Evolutionary conservation across 2,113 vertebrate species (phyloP).

Genomic region (Anhinga anhinga): DNA sequence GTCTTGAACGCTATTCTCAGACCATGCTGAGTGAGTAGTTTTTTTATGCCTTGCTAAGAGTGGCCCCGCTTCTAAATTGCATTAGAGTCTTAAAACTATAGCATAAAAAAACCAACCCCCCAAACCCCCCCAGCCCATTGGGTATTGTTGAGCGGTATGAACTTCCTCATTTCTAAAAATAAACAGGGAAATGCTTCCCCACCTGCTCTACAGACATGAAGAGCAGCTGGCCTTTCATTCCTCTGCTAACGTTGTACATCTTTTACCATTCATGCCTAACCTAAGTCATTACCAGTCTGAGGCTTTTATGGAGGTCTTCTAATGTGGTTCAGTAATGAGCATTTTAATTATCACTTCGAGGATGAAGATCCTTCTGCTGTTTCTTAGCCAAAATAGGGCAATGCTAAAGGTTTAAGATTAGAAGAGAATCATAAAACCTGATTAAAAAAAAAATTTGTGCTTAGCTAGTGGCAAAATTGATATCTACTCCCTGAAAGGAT

Average conservation of each 20-base stretch:
- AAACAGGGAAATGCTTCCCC: neutral
- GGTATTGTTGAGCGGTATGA: neutral
- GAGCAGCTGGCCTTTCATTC: neutral
- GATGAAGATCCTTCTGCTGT: neutral
- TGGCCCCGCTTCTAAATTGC: neutral
- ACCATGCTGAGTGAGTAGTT: neutral
- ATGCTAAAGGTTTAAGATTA: neutral
- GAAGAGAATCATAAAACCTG: neutral
- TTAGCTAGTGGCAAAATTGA: neutral
- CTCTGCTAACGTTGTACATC: neutral
- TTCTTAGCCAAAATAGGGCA: neutral
- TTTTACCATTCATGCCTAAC: neutral
- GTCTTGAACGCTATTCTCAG: neutral
- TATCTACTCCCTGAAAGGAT: neutral
- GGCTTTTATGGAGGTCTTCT: neutral
- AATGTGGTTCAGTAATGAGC: neutral
- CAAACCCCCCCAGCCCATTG: neutral
- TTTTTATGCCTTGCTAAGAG: neutral
- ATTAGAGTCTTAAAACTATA: neutral
- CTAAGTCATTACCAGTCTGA: neutral
- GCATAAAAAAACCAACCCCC: neutral
- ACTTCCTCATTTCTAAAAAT: neutral
- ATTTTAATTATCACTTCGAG: slow-evolving; percentile 20
- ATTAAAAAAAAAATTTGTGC: neutral
- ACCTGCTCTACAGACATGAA: neutral